A percentile compares a stretch with the other conserved stretches of the same genome.
These are phyloP conservation scores for Eupleurogrammus muticus DNA, from an alignment of 2,797 vertebrate species.

Conservation along the genomic window DNA sequence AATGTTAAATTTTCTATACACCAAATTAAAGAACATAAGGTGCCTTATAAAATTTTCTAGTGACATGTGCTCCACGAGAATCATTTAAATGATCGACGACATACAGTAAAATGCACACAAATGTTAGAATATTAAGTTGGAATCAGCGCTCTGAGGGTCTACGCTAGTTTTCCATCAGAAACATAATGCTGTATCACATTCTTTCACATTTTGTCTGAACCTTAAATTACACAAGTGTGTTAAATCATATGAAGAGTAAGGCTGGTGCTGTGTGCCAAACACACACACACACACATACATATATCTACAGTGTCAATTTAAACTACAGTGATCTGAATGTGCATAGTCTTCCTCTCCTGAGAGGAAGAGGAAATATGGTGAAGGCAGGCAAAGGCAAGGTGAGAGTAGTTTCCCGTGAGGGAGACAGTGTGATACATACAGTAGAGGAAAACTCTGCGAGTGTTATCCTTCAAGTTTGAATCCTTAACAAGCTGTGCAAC, in stretches of 20 bases:
- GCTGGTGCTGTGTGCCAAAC: conserved; percentile 38
- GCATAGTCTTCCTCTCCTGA: conserved; percentile 27
- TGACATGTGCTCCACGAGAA: conserved; percentile 51
- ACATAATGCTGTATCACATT: conserved; percentile 1
- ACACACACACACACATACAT: conserved; percentile 13
- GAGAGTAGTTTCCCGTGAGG: conserved; percentile 11
- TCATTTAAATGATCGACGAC: conserved; percentile 41
- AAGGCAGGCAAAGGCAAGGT: conserved; percentile 55
- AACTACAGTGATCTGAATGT: conserved; percentile 20
- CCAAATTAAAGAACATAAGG: conserved; percentile 58
- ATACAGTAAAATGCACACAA: conserved; percentile 68
- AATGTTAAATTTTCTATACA: conserved; percentile 34
- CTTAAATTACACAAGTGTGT: conserved; percentile 18
- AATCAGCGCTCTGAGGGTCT: conserved; percentile 40
- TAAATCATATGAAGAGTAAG: conserved; percentile 41
- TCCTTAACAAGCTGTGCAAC: background rate
- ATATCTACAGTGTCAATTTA: conserved; percentile 15
- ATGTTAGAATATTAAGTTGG: conserved; percentile 17
- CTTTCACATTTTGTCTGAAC: conserved; percentile 55
- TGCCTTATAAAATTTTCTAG: conserved; percentile 57
- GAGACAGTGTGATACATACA: conserved; percentile 9
- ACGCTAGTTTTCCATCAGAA: conserved; percentile 27
- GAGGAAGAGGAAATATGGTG: conserved; percentile 68
- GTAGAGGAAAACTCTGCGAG: background rate
- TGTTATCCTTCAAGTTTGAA: conserved; percentile 10